phyloP scores from a whole-genome alignment of 2,113 vertebrate genomes.

The Thinocorus orbignyianus region DNA sequence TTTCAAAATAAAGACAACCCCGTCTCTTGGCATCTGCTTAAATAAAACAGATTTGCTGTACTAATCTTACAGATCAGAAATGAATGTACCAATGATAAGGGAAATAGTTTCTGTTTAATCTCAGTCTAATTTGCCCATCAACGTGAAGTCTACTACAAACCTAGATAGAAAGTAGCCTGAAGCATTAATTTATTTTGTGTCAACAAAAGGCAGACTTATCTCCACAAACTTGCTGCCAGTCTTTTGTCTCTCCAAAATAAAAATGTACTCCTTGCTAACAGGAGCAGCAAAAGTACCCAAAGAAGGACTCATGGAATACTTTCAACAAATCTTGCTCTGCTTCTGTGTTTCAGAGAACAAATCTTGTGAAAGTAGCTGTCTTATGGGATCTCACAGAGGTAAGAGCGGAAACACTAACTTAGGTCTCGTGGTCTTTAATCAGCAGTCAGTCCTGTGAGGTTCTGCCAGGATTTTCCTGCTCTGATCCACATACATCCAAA shows the following conservation, averaged over 20 bases:
- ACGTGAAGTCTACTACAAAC: neutral
- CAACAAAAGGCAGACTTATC: neutral
- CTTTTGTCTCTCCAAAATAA: neutral
- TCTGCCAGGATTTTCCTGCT: neutral
- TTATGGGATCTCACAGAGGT: neutral
- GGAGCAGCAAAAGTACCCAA: neutral
- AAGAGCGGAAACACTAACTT: neutral
- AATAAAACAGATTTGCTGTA: neutral
- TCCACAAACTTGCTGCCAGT: neutral
- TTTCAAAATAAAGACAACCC: neutral
- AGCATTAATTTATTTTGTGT: conserved; percentile 6
- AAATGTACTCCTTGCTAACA: neutral
- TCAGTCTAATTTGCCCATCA: neutral
- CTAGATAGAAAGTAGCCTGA: neutral
- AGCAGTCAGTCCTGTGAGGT: neutral
- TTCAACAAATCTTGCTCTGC: neutral
- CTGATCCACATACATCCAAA: neutral
- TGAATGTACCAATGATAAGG: neutral
- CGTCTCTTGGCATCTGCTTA: conserved; percentile 8
- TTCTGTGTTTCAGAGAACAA: neutral
- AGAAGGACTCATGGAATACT: neutral
- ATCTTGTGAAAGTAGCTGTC: neutral
- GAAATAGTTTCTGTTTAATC: conserved; percentile 5
- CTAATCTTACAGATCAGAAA: neutral
- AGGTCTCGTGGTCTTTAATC: neutral